Evolutionary conservation across 2,113 vertebrate genomes (phyloP), one percentile per base, ranked within the genome.

Genomic region (Otocyon megalotis): DNA sequence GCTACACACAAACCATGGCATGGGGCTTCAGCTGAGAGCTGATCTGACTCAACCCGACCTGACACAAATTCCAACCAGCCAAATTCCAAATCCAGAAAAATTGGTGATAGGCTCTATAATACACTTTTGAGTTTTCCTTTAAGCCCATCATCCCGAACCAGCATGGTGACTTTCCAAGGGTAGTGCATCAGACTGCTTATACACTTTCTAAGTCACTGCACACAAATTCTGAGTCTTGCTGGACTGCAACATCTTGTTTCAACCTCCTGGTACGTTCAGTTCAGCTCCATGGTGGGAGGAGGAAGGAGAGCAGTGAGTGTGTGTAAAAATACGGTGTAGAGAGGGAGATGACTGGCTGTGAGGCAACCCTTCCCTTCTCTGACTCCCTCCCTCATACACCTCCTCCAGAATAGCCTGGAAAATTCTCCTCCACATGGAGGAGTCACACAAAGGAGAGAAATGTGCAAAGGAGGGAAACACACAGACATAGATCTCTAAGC

Each of bases 31-130:
- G 37, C 30, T 69, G 2, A 95, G 58, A 77, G 32, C 6, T 82
- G 26, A 76, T 67, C 35, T 69, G 54, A 94, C 53, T 0, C 60
- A 50, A 85, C 67, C 3, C 58, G 37, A 76, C 60, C 67, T 22
- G 3, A 53, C n/a, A 7, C 43, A 85, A 14, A 95, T 37, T 60
- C 35, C 22, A 72, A 50, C 37, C 32, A 90, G 65, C 26, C 19
- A 43, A 9, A 63, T 6, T 81, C 54, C 28, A 72, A 88, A 96
- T 91, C 65, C 72, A 92, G 65, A 93, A 93, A 67, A 77, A 62
- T 11, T 5, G 28, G 50, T 63, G 30, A 35, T 53, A 14, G 81
- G 8, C 4, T 71, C 88, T 83, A 13, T 17, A 32, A 56, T 60
- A 79, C 20, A 50, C 14, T 88, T 80, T 26, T 30, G 67, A 86